phyloP scores from a whole-genome alignment of 2,113 vertebrate species.

The Chaetops frenatus region DNA sequence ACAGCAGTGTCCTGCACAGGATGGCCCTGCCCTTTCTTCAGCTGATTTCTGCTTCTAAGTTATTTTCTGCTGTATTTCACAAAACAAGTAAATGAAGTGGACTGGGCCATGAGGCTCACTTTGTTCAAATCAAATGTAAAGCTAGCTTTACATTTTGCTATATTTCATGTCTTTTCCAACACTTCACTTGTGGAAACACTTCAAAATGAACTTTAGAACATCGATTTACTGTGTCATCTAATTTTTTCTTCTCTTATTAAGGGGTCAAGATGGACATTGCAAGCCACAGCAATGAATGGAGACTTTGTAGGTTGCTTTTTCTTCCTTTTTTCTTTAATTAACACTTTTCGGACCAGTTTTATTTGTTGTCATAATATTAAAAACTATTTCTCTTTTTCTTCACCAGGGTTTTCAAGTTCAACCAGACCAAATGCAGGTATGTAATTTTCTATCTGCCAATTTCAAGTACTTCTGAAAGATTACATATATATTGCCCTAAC shows the following conservation, averaged over 20 bases:
- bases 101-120: not conserved
- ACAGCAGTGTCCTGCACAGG: rapidly evolving
- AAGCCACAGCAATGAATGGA: slow-evolving; percentile 90
- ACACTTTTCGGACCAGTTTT: not conserved
- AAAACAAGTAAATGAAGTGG: not conserved
- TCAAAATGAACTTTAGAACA: not conserved
- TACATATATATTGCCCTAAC: no score
- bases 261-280: slow-evolving; percentile 95
- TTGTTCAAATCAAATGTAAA: not conserved
- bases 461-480: not conserved
- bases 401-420: slow-evolving; percentile 83
- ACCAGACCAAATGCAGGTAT: slow-evolving; percentile 97
- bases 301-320: slow-evolving; percentile 81
- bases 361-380: not conserved
- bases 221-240: not conserved
- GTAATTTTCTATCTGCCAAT: not conserved
- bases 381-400: not conserved
- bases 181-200: not conserved
- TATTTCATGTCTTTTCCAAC: not conserved
- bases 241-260: slow-evolving; percentile 38
- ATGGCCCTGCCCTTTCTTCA: not conserved
- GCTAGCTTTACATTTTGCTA: not conserved
- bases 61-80: not conserved
- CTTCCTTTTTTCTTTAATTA: not conserved
- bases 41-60: not conserved